Evolutionary conservation across 2,113 vertebrate species (phyloP).

Genomic region (Elephantulus edwardii): DNA sequence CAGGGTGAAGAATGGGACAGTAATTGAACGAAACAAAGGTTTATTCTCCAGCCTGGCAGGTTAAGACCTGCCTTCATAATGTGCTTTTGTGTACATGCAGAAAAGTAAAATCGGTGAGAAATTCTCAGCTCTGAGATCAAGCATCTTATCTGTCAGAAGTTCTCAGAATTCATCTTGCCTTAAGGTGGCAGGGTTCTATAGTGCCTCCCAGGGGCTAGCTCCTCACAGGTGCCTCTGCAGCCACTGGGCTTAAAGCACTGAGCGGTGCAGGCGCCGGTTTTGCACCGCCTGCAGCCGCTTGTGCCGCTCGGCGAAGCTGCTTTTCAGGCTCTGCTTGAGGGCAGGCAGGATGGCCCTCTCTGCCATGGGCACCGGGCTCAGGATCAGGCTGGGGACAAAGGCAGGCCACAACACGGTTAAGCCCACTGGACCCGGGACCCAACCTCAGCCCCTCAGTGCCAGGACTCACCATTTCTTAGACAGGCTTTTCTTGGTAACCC

Average conservation of each 20-base stretch:
- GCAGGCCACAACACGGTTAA: neutral
- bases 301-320: slow-evolving; percentile 83
- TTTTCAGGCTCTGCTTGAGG: slow-evolving; percentile 84
- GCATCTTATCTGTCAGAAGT: neutral
- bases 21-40: slow-evolving; percentile 16
- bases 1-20: neutral
- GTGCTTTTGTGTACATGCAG: neutral
- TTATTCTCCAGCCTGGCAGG: slow-evolving; percentile 59
- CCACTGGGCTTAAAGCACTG: slow-evolving; percentile 32
- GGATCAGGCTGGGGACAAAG: slow-evolving; percentile 40
- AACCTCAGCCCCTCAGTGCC: neutral
- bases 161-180: neutral
- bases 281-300: slow-evolving; percentile 83
- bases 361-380: slow-evolving; percentile 59
- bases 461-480: slow-evolving; percentile 83
- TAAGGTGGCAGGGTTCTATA: neutral
- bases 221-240: neutral
- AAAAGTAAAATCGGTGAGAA: slow-evolving; percentile 7
- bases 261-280: slow-evolving; percentile 81
- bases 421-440: neutral
- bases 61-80: too few species aligned
- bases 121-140: neutral
- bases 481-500: slow-evolving; percentile 76
- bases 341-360: slow-evolving; percentile 84
- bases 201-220: neutral